Conservation (phyloP, 2,113 vertebrate species). For the Callospermophilus lateralis region DNA sequence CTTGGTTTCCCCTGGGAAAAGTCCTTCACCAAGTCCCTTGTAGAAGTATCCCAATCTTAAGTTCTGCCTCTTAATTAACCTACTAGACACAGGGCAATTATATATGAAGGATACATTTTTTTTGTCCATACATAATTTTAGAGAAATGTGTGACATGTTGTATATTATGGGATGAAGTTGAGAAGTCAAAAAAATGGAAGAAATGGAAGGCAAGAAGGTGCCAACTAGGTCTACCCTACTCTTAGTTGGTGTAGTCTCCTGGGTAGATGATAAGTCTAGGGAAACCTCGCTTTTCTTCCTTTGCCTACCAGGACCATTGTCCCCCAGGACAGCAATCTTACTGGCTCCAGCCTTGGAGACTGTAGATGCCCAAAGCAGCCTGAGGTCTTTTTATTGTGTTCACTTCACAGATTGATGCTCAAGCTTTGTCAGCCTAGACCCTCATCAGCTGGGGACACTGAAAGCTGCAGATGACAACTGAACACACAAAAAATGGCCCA, state of each 20-base stretch:
- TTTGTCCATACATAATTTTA: background rate
- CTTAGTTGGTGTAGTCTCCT: background rate
- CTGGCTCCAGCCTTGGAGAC: background rate
- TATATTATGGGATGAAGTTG: background rate
- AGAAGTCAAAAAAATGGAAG: background rate
- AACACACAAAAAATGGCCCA: constrained; percentile 57
- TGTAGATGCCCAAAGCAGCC: background rate
- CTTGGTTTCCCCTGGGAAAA: background rate
- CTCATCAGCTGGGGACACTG: background rate
- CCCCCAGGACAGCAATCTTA: background rate
- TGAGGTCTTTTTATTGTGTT: background rate
- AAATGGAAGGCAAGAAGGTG: background rate
- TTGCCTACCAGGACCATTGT: background rate
- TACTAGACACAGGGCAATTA: background rate
- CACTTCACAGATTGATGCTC: background rate
- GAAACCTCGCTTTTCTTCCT: background rate
- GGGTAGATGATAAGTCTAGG: background rate
- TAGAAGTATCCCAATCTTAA: background rate
- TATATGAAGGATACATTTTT: background rate
- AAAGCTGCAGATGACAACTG: constrained; percentile 16
- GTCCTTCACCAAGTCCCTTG: background rate
- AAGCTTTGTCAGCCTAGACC: background rate
- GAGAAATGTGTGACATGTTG: background rate
- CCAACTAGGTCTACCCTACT: background rate
- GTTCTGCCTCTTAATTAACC: background rate